Conservation (phyloP, 2,888 invertebrate genomes). For the Brachyptera putata region DNA sequence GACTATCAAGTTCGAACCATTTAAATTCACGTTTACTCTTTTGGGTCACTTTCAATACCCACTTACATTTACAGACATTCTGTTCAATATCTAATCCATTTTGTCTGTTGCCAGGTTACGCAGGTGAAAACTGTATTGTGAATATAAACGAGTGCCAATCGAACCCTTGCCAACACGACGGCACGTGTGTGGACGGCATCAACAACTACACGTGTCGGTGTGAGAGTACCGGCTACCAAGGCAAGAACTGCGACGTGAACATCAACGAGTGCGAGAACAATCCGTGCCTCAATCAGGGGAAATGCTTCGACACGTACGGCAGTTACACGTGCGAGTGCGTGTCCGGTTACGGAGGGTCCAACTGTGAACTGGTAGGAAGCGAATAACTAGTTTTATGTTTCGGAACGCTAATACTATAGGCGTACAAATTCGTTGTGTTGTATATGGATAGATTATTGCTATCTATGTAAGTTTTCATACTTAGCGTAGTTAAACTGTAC, state of each 20-base stretch:
- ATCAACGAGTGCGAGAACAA: constrained; percentile 71
- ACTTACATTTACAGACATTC: too few species aligned
- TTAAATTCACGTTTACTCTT: too few species aligned
- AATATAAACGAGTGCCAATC: constrained; percentile 72
- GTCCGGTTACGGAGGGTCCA: constrained; percentile 72
- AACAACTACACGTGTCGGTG: constrained; percentile 78
- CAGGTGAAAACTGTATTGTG: constrained; percentile 64
- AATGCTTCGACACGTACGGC: constrained; percentile 80
- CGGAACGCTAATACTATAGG: too few species aligned
- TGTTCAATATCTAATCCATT: too few species aligned
- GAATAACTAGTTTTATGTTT: too few species aligned
- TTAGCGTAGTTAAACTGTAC: too few species aligned
- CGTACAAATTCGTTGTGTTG: too few species aligned
- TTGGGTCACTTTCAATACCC: too few species aligned
- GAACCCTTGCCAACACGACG: constrained; percentile 67
- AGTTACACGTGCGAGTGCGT: constrained; percentile 73
- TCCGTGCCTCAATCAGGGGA: constrained; percentile 69
- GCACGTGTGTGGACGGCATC: constrained; percentile 66
- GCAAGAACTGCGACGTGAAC: constrained; percentile 68
- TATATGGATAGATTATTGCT: too few species aligned
- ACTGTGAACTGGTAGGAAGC: constrained; percentile 65
- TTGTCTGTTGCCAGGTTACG: constrained; percentile 53
- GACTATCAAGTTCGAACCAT: too few species aligned
- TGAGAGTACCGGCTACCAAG: constrained; percentile 66
- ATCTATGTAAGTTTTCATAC: too few species aligned